phyloP scores from a whole-genome alignment of 2,888 invertebrate species.

The Pelosia muscerda region DNA sequence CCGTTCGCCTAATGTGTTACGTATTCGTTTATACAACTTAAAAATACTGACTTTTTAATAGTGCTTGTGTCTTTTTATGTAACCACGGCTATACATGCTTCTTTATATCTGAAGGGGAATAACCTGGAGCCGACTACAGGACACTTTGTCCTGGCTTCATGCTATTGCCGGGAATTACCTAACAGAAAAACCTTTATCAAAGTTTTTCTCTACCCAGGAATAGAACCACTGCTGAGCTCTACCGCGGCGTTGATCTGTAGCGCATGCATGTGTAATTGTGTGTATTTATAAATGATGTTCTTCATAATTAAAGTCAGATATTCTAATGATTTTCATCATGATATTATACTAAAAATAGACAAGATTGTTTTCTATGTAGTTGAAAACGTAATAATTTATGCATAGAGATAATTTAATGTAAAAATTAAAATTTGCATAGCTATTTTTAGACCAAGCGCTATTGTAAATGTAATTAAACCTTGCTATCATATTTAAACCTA shows the following conservation, averaged over 20 bases:
- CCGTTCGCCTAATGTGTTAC: not conserved
- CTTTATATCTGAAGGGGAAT: no score
- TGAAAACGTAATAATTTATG: not conserved
- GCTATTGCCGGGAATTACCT: not conserved
- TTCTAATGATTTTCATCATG: no score
- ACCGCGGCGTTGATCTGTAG: not conserved
- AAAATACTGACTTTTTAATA: not conserved
- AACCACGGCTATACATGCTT: not conserved
- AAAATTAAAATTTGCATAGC: no score
- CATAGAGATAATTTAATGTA: not conserved
- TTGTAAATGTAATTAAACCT: constrained; percentile 1
- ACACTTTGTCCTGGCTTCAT: not conserved
- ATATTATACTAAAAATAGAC: not conserved
- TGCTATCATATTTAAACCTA: not conserved
- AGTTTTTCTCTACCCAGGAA: not conserved
- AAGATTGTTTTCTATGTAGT: not conserved
- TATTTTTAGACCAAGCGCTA: not conserved
- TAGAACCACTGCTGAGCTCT: not conserved
- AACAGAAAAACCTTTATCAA: not conserved
- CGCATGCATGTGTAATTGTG: not conserved
- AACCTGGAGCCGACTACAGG: no score
- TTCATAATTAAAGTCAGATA: no score
- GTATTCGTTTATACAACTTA: not conserved
- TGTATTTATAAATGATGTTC: no score
- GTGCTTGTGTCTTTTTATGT: not conserved